phyloP scores from a whole-genome alignment of 1,140 invertebrate genomes.

The Reticulitermes speratus region DNA sequence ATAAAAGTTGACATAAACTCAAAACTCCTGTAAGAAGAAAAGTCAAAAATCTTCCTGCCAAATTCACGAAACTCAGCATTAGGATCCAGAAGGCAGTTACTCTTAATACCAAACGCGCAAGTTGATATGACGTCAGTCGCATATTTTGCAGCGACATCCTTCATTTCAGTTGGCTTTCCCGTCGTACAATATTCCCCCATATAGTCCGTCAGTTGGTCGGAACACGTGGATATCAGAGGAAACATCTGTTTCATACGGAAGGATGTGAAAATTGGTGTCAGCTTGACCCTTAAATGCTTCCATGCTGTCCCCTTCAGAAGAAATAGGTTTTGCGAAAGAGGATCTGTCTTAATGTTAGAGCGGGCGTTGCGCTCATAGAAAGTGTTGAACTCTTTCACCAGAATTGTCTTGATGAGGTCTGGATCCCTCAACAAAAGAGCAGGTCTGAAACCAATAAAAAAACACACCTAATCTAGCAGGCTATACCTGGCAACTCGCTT shows the following conservation, averaged over 20 bases:
- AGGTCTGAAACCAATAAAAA: constrained; percentile 42
- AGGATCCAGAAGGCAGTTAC: constrained; percentile 34
- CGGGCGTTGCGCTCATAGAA: constrained; percentile 52
- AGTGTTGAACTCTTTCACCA: constrained; percentile 58
- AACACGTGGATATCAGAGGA: background rate
- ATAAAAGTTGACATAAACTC: constrained; percentile 29
- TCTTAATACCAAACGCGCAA: constrained; percentile 34
- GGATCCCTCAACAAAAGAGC: constrained; percentile 54
- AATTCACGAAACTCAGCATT: constrained; percentile 34
- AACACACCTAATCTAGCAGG: too few species aligned
- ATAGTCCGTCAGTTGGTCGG: background rate
- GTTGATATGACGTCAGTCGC: constrained; percentile 33
- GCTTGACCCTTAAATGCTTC: constrained; percentile 48
- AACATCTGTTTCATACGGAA: constrained; percentile 50
- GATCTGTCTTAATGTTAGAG: constrained; percentile 51
- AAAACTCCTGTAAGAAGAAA: constrained; percentile 18
- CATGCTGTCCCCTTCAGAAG: constrained; percentile 43
- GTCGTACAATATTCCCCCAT: background rate
- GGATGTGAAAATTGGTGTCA: constrained; percentile 52
- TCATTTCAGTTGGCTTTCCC: background rate
- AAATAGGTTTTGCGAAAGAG: constrained; percentile 41
- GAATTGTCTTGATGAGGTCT: constrained; percentile 58
- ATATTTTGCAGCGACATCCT: constrained; percentile 26
- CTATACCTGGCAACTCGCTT: too few species aligned
- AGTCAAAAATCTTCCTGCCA: constrained; percentile 28